Conservation (phyloP, 2,888 invertebrate species). For the Camponotus fellah region DNA sequence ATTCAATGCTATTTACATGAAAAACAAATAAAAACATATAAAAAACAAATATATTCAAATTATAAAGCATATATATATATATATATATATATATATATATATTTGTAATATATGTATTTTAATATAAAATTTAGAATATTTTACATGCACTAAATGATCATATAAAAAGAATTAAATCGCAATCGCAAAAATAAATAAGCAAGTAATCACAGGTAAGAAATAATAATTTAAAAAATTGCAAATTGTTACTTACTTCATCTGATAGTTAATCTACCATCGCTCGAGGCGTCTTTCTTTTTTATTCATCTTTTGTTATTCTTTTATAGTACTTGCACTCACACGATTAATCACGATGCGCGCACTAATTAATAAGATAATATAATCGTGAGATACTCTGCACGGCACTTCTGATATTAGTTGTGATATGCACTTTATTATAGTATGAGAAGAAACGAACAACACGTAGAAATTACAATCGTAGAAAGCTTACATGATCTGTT, state of each 20-base stretch:
- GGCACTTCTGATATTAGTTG: background rate
- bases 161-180: background rate
- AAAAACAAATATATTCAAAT: background rate
- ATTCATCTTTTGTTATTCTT: background rate
- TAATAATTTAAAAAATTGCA: background rate
- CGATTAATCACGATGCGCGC: background rate
- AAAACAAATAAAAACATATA: too few species aligned
- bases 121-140: too few species aligned
- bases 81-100: too few species aligned
- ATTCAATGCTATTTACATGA: background rate
- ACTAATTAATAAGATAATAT: background rate
- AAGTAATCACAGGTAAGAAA: background rate
- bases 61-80: background rate
- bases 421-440: background rate
- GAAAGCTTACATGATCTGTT: background rate
- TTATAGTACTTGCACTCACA: background rate
- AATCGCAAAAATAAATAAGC: background rate
- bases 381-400: background rate
- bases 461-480: background rate
- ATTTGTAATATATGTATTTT: too few species aligned
- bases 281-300: background rate
- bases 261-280: background rate
- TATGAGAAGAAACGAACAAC: background rate
- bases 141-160: too few species aligned
- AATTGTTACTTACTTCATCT: background rate